phyloP scores from a whole-genome alignment of 2,888 invertebrate genomes.

The Graphium colonna region DNA sequence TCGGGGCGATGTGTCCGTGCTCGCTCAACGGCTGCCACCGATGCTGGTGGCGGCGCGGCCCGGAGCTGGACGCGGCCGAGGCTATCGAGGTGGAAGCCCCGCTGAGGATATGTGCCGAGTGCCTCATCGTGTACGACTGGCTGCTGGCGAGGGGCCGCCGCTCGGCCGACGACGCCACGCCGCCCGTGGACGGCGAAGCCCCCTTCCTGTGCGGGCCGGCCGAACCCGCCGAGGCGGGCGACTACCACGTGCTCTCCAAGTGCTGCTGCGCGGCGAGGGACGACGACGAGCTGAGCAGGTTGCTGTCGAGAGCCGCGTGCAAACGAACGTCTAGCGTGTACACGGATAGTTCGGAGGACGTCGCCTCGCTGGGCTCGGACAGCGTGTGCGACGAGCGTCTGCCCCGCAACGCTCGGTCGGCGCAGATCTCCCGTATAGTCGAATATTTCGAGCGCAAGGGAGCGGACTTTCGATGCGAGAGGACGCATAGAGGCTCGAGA shows the following conservation, averaged over 20 bases:
- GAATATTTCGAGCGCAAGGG: conserved; percentile 93
- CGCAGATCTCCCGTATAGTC: conserved; percentile 90
- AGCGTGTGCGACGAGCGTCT: conserved; percentile 84
- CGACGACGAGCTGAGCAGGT: conserved; percentile 27
- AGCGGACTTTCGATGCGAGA: conserved; percentile 74
- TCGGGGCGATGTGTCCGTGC: conserved; percentile 65
- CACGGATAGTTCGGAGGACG: conserved; percentile 93
- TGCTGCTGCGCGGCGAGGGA: conserved; percentile 60
- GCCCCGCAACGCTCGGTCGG: conserved; percentile 80
- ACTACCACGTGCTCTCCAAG: conserved; percentile 51
- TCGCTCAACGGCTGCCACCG: conserved; percentile 65
- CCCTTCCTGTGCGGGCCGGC: conserved; percentile 50
- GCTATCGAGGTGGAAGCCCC: conserved; percentile 41
- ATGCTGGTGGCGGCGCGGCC: conserved; percentile 61
- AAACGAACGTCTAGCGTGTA: conserved; percentile 90
- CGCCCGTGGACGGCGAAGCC: conserved; percentile 32
- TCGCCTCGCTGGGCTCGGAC: conserved; percentile 90
- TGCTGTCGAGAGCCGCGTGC: conserved; percentile 59
- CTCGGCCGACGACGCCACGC: conserved; percentile 73
- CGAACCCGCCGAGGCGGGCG: conserved; percentile 36
- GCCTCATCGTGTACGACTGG: conserved; percentile 44
- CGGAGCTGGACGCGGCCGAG: conserved; percentile 34
- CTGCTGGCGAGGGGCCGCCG: conserved; percentile 79
- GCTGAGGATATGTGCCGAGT: conserved; percentile 56
- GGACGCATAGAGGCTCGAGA: conserved; percentile 52